Conservation (phyloP, 1,140 invertebrate genomes). For the Venturia canescens region DNA sequence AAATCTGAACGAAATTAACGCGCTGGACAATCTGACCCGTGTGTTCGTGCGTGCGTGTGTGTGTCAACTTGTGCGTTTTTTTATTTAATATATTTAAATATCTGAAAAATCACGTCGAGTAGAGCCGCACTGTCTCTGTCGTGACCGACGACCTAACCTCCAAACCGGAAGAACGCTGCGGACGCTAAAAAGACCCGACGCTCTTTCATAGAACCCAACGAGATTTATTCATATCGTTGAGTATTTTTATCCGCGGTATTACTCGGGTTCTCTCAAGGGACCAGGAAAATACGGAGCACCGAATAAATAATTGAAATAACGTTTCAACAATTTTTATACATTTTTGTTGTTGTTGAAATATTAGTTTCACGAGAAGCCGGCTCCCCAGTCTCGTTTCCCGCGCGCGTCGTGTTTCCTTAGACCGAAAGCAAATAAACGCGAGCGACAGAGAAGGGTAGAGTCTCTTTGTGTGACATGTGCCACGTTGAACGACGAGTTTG, state of each 20-base stretch:
- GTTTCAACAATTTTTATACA: not conserved
- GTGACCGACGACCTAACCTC: not conserved
- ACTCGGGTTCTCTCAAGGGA: not conserved
- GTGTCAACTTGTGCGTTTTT: not conserved
- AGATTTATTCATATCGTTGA: not conserved
- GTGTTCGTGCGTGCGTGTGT: not conserved
- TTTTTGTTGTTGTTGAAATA: not conserved
- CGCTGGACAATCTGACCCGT: not conserved
- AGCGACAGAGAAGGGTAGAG: slow-evolving; percentile 46
- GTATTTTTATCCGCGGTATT: not conserved
- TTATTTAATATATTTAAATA: not conserved
- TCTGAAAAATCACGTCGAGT: not conserved
- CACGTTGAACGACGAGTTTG: slow-evolving; percentile 51
- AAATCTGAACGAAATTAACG: too few relatives aligned
- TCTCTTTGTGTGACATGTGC: slow-evolving; percentile 64
- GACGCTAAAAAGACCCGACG: not conserved
- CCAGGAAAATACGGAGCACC: not conserved
- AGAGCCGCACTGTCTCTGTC: not conserved
- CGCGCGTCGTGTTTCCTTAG: not conserved
- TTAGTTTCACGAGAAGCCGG: not conserved
- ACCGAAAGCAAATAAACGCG: slow-evolving; percentile 28
- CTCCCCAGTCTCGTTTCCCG: not conserved
- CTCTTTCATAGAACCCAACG: not conserved
- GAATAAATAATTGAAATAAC: too few relatives aligned
- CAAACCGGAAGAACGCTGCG: slow-evolving; percentile 13